These are phyloP conservation scores for Periphyllus acericola DNA, from an alignment of 2,888 invertebrate genomes.

Conservation along the genomic window DNA sequence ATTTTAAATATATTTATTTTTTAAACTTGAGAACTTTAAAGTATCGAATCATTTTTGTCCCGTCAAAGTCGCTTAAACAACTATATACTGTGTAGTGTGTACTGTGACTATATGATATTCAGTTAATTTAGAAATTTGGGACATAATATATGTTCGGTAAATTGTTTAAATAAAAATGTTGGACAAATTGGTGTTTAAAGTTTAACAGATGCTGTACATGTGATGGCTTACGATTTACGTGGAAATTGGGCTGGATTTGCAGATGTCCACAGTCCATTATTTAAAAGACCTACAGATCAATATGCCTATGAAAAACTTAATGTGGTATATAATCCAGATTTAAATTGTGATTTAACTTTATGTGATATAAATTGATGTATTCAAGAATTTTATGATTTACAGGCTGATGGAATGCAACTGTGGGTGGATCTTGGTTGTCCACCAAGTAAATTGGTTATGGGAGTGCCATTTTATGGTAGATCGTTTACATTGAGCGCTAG, in stretches of 20 bases:
- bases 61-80: too few relatives aligned
- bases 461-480: slow-evolving; percentile 89
- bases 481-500: slow-evolving; percentile 84
- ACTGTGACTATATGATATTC: too few relatives aligned
- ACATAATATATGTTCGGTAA: not conserved
- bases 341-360: not conserved
- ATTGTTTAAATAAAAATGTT: not conserved
- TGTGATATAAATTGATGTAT: not conserved
- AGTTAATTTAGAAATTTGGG: not conserved
- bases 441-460: slow-evolving; percentile 86
- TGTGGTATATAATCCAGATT: slow-evolving; percentile 75
- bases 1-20: too few relatives aligned
- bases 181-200: slow-evolving; percentile 68
- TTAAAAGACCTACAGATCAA: slow-evolving; percentile 86
- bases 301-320: slow-evolving; percentile 90
- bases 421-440: slow-evolving; percentile 93
- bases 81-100: too few relatives aligned
- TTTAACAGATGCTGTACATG: slow-evolving; percentile 82
- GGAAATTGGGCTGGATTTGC: slow-evolving; percentile 94
- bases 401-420: slow-evolving; percentile 87
- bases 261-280: slow-evolving; percentile 87
- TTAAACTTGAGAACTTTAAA: too few relatives aligned
- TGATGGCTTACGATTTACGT: slow-evolving; percentile 86
- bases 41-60: too few relatives aligned
- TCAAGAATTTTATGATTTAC: slow-evolving; percentile 41